Evolutionary conservation across 2,113 vertebrate genomes (phyloP), one percentile per base, ranked within the genome.

Genomic region (Anas platyrhynchos): DNA sequence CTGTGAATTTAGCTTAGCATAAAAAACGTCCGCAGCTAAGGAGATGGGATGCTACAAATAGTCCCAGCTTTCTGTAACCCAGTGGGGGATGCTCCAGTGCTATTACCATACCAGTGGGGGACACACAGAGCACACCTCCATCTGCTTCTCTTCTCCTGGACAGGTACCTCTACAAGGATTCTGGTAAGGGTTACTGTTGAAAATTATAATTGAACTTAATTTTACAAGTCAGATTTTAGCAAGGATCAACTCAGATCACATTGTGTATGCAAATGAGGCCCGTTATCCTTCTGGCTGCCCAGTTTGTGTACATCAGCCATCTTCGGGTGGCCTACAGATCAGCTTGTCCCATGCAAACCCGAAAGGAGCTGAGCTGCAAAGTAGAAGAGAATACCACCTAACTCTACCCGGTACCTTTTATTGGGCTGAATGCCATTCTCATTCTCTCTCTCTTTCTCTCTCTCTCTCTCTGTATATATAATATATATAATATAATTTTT

Each of bases 51-150:
- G 31, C 8, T 16, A 8, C 17, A 62, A 26, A 32, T 21, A 44
- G 36, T 50, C 71, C 44, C 62, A 79, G 61, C 5, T 52, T 78
- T 48, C 61, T 63, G 31, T 13, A 23, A 23, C 32, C 4, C 48
- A 27, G n/a, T 11, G 27, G 38, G 31, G 23, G 62, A 38, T 41
- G 48, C 26, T 75, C 29, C 61, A 14, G 18, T 15, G 62, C n/a
- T 26, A 5, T 32, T 44, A 43, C 55, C 74, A n/a, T 22, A 3
- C 41, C 2, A 1, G 9, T 6, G 46, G 16, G 13, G 14, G 41
- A 29, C 0, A 0, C 16, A 6, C 41, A 32, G 41, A 17, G 12
- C 52, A 34, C 67, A 15, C 32, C 27, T n/a, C 20, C 3, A 3
- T 55, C 83, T 22, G 5, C 17, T 68, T 16, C 23, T 13, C 2